Percentiles rank a stretch among this genome's conserved stretches.
Conservation (phyloP, 2,113 vertebrate species). For the Tupaia chinensis region DNA sequence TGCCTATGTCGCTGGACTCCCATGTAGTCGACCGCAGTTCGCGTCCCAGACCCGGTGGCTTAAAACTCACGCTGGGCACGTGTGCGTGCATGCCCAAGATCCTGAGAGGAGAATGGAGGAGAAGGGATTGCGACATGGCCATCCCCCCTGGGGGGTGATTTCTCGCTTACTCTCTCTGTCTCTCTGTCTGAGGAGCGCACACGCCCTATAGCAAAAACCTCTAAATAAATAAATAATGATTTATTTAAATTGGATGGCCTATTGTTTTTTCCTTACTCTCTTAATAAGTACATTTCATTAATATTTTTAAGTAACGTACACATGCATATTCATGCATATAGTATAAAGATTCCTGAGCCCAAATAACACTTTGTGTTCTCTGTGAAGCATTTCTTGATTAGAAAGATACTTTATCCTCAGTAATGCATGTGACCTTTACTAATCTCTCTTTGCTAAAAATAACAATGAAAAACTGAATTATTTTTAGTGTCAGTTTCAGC, state of each 20-base stretch:
- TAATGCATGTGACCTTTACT: not conserved
- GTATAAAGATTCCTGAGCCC: not conserved
- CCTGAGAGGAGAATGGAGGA: no score
- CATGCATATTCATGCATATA: not conserved
- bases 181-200: no score
- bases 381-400: constrained; percentile 8
- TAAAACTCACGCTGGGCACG: no score
- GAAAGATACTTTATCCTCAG: constrained; percentile 17
- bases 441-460: constrained; percentile 34
- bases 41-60: no score
- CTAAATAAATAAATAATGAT: not conserved
- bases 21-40: no score
- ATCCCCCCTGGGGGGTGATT: no score
- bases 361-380: not conserved
- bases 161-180: no score
- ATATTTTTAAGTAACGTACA: not conserved
- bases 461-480: not conserved
- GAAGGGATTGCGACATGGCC: no score
- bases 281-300: not conserved
- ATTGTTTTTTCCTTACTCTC: not conserved
- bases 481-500: constrained; percentile 9
- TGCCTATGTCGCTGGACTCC: no score
- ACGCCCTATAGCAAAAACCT: no score
- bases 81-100: no score
- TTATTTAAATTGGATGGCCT: not conserved